Evolutionary conservation across 2,113 vertebrate species (phyloP).

Genomic region (Xenus cinereus): DNA sequence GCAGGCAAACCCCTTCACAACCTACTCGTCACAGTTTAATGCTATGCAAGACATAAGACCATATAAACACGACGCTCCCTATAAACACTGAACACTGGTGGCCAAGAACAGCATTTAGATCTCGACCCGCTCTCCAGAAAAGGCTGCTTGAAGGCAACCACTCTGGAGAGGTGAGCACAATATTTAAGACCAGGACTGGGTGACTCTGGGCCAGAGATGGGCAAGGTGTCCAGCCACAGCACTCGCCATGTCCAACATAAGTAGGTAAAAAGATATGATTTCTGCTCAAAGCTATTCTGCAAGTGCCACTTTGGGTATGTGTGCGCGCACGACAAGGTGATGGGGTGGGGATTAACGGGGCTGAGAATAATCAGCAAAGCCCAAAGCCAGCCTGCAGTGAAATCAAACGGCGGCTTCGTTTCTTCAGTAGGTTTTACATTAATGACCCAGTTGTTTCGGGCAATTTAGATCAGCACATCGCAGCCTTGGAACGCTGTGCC

Average conservation of each 20-base stretch:
- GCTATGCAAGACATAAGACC: no score
- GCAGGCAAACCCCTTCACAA: background rate
- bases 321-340: background rate
- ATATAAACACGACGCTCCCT: fast-evolving
- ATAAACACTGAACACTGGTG: background rate
- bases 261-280: background rate
- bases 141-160: background rate
- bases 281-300: background rate
- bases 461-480: background rate
- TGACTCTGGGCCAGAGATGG: background rate
- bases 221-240: background rate
- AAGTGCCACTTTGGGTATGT: background rate
- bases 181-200: background rate
- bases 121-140: background rate
- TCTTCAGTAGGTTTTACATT: slow-evolving; percentile 74
- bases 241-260: background rate
- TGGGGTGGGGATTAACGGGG: slow-evolving; percentile 25
- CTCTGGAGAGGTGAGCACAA: background rate
- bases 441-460: slow-evolving; percentile 74
- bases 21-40: background rate
- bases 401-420: slow-evolving; percentile 41
- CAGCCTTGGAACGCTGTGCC: background rate
- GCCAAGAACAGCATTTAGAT: no score
- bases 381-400: background rate
- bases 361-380: background rate